These are phyloP conservation scores for Oncorhynchus mykiss DNA, from an alignment of 2,113 vertebrate species.

Conservation along the genomic window DNA sequence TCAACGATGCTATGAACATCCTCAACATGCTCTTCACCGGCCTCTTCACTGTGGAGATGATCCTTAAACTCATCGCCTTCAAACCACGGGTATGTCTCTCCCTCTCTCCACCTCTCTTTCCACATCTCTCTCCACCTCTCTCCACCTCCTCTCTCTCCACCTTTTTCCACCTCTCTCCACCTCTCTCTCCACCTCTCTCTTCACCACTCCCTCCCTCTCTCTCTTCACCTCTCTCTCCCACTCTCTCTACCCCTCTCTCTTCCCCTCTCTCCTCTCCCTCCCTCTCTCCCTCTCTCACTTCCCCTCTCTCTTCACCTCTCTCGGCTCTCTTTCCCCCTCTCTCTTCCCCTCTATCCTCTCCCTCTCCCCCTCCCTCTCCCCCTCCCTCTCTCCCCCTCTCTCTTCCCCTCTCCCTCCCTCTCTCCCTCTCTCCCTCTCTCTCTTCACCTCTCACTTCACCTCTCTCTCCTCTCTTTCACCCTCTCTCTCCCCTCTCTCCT, in stretches of 20 bases:
- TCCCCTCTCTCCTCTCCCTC: neutral
- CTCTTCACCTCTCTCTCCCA: too few relatives aligned
- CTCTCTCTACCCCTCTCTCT: too few relatives aligned
- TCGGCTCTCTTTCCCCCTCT: neutral
- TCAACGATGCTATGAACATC: slow-evolving; percentile 98
- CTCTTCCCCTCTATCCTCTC: too few relatives aligned
- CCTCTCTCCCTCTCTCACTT: too few relatives aligned
- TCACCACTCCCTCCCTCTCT: too few relatives aligned
- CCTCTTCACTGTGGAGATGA: slow-evolving; percentile 99
- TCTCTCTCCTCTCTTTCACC: neutral
- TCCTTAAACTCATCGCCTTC: slow-evolving; percentile 98
- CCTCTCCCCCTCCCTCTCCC: too few relatives aligned
- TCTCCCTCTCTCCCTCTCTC: neutral
- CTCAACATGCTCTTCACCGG: slow-evolving; percentile 99
- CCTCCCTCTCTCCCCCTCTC: too few relatives aligned
- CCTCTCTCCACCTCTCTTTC: neutral
- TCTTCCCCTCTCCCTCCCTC: neutral
- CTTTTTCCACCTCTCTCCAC: too few relatives aligned
- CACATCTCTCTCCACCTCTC: too few relatives aligned
- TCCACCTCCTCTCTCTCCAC: too few relatives aligned
- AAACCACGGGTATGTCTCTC: slow-evolving; percentile 90
- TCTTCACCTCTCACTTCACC: neutral
- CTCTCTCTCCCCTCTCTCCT: too few relatives aligned
- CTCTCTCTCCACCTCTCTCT: too few relatives aligned
- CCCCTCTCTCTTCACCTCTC: neutral